Conservation (phyloP, 2,888 invertebrate genomes). For the Dione juno region DNA sequence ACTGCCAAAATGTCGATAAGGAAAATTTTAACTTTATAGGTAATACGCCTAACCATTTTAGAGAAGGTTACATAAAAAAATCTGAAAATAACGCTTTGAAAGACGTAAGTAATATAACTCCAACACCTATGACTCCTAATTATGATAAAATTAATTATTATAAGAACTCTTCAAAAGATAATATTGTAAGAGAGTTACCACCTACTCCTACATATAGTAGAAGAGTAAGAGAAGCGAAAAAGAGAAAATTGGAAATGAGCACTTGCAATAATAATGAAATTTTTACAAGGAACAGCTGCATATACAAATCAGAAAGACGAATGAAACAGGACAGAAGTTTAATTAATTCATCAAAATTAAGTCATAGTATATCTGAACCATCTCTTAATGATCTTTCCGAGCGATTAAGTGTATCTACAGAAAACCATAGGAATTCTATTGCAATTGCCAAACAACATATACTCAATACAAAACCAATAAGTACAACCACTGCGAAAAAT, state of each 20-base stretch:
- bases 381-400: conserved; percentile 72
- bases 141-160: conserved; percentile 66
- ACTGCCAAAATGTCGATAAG: conserved; percentile 67
- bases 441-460: conserved; percentile 52
- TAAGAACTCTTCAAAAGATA: conserved; percentile 63
- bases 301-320: conserved; percentile 74
- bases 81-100: conserved; percentile 77
- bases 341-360: conserved; percentile 59
- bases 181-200: conserved; percentile 68
- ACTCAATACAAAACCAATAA: conserved; percentile 56
- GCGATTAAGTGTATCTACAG: conserved; percentile 62
- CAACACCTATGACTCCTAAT: conserved; percentile 72
- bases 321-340: conserved; percentile 64
- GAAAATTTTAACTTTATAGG: conserved; percentile 79
- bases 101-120: conserved; percentile 86
- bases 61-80: conserved; percentile 83
- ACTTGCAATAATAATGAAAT: conserved; percentile 58
- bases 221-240: conserved; percentile 77
- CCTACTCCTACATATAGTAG: conserved; percentile 75
- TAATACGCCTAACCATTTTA: conserved; percentile 84
- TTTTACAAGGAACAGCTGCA: conserved; percentile 67
- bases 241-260: conserved; percentile 77
- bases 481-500: conserved; percentile 73
- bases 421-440: conserved; percentile 63
- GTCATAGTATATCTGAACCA: conserved; percentile 74